A percentile compares a stretch with the other conserved stretches of the same genome.
Conservation (phyloP, 2,888 invertebrate genomes). For the Aquatica leii region DNA sequence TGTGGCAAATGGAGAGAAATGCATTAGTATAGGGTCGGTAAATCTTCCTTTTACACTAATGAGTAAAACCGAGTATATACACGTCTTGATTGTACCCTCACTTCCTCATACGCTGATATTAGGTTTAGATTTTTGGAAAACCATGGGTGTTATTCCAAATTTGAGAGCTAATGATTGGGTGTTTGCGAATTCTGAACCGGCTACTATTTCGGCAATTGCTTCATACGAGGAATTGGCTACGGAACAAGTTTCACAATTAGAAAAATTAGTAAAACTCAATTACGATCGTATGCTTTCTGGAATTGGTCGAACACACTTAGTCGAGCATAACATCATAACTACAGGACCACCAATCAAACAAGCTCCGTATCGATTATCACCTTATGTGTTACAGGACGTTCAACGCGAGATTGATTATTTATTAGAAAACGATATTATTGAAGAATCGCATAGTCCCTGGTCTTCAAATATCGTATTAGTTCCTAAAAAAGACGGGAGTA, state of each 20-base stretch:
- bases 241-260: neutral
- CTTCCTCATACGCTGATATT: neutral
- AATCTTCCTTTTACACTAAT: neutral
- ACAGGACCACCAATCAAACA: neutral
- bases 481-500: conserved; percentile 47
- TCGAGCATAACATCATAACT: neutral
- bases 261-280: neutral
- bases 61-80: neutral
- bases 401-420: neutral
- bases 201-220: neutral
- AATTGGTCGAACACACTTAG: neutral
- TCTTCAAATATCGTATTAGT: conserved; percentile 39
- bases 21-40: neutral
- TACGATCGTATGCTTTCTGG: neutral
- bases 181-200: neutral
- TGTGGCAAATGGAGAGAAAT: neutral
- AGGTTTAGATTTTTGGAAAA: neutral
- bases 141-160: neutral
- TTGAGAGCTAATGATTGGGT: neutral
- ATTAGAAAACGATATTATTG: neutral
- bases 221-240: no score
- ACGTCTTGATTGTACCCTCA: neutral
- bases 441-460: neutral
- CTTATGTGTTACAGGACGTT: no score
- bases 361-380: neutral